Conservation (phyloP, 2,797 vertebrate genomes). For the Gorsachius magnificus region DNA sequence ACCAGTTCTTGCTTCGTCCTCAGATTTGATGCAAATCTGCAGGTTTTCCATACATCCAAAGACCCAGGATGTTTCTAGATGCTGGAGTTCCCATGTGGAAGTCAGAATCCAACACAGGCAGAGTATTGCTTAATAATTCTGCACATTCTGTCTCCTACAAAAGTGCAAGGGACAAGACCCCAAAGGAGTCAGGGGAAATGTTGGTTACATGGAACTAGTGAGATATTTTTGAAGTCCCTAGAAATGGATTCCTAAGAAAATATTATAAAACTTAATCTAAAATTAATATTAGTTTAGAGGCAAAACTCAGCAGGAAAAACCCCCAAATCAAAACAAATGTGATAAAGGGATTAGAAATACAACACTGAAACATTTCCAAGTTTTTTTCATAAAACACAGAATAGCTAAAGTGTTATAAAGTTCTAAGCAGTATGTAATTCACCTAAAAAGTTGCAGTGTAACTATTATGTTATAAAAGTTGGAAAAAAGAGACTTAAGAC, state of each 20-base stretch:
- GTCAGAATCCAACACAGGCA: background rate
- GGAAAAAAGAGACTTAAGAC: background rate
- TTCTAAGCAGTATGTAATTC: background rate
- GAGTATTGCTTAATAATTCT: background rate
- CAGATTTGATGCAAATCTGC: background rate
- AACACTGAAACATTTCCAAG: background rate
- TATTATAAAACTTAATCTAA: background rate
- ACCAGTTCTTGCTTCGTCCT: background rate
- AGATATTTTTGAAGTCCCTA: background rate
- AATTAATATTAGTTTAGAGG: background rate
- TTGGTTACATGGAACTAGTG: background rate
- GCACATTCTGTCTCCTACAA: background rate
- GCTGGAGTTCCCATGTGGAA: background rate
- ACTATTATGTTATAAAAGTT: background rate
- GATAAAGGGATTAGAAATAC: background rate
- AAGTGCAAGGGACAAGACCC: background rate
- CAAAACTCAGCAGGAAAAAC: background rate
- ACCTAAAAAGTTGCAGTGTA: background rate
- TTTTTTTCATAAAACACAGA: background rate
- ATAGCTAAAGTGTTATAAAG: background rate
- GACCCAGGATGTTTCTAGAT: background rate
- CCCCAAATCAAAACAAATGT: background rate
- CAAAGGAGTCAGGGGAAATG: background rate
- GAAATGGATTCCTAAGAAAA: background rate
- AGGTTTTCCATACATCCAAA: background rate